These are phyloP conservation scores for Loripinus fragilis DNA, from an alignment of 2,888 invertebrate species.

Conservation along the genomic window DNA sequence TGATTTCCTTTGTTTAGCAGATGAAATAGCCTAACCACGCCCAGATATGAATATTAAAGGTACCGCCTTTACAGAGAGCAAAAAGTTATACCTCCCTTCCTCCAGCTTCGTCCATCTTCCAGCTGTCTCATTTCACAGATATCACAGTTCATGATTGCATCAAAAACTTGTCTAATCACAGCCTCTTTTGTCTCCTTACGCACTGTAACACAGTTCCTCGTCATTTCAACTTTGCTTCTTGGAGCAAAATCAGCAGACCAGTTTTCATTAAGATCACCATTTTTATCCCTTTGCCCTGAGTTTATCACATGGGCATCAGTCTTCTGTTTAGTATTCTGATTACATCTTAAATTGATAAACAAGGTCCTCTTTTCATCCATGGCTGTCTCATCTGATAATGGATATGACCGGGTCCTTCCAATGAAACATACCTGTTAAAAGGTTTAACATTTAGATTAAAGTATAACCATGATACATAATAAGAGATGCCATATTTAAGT, in stretches of 20 bases:
- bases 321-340: neutral
- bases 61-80: too few relatives aligned
- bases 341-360: constrained; percentile 69
- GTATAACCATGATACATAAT: too few relatives aligned
- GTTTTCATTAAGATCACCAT: constrained; percentile 23
- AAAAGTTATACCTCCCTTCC: constrained; percentile 81
- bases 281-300: neutral
- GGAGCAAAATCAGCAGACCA: constrained; percentile 77
- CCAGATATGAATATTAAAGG: too few relatives aligned
- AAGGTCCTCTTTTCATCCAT: constrained; percentile 66
- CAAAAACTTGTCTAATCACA: constrained; percentile 88
- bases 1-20: too few relatives aligned
- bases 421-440: constrained; percentile 81
- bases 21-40: too few relatives aligned
- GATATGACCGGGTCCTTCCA: constrained; percentile 73
- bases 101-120: constrained; percentile 74
- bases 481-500: neutral
- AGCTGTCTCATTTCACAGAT: constrained; percentile 40
- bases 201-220: constrained; percentile 94
- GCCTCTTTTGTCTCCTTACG: constrained; percentile 87
- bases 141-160: constrained; percentile 85
- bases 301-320: neutral
- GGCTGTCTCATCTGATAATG: constrained; percentile 51
- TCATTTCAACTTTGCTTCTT: constrained; percentile 87
- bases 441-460: too few relatives aligned